A percentile compares a stretch with the other conserved stretches of the same genome.
Evolutionary conservation across 2,797 vertebrate genomes (phyloP).

Genomic region (Protosalanx chinensis): DNA sequence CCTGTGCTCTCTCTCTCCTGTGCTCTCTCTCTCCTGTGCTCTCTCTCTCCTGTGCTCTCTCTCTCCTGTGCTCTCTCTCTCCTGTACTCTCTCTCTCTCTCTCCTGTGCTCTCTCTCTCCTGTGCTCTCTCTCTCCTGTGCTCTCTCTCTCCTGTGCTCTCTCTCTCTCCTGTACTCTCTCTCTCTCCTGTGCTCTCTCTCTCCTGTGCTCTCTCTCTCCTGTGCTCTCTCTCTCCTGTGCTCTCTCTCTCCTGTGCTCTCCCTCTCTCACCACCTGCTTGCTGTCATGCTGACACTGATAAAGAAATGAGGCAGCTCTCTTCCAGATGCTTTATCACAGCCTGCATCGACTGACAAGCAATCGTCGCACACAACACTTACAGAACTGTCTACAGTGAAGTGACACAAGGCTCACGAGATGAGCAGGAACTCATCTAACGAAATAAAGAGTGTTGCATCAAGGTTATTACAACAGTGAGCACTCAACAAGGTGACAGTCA

Average conservation of each 20-base stretch:
- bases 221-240: constrained; percentile 22
- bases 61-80: too few relatives aligned
- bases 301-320: neutral
- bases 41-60: constrained; percentile 16
- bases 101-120: too few relatives aligned
- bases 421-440: neutral
- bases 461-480: neutral
- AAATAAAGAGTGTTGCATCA: neutral
- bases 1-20: neutral
- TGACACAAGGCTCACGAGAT: neutral
- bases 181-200: too few relatives aligned
- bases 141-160: neutral
- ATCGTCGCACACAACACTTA: constrained; percentile 2
- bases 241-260: neutral
- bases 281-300: constrained; percentile 28
- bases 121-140: too few relatives aligned
- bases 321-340: constrained; percentile 21
- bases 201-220: constrained; percentile 25
- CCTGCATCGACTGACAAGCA: constrained; percentile 23
- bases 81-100: constrained; percentile 6
- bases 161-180: constrained; percentile 18
- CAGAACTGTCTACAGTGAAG: neutral
- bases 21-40: too few relatives aligned
- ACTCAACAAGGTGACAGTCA: neutral
- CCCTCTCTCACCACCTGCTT: constrained; percentile 34